phyloP scores from a whole-genome alignment of 2,888 invertebrate species.

The Caenorhabditis sp. region DNA sequence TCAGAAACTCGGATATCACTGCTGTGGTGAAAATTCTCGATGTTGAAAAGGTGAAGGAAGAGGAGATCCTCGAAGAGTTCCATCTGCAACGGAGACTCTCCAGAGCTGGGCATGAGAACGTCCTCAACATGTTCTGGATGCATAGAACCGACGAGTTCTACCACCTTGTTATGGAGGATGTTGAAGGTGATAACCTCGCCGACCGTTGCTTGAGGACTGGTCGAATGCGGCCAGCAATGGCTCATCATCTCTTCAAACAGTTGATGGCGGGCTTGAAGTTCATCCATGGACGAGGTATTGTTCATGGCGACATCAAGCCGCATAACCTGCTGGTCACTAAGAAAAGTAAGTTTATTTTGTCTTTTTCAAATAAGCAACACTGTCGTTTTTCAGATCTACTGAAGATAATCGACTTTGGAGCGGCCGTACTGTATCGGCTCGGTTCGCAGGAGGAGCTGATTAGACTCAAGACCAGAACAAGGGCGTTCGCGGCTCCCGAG shows the following conservation, averaged over 20 bases:
- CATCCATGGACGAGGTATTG: neutral
- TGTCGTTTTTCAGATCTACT: neutral
- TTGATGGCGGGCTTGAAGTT: neutral
- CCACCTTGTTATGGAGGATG: neutral
- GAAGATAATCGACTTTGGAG: neutral
- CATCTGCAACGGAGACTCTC: neutral
- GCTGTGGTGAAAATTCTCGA: neutral
- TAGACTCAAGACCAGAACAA: neutral
- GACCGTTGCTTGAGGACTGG: neutral
- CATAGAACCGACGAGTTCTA: neutral
- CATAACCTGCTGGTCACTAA: neutral
- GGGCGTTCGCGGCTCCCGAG: neutral
- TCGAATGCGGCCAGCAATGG: neutral
- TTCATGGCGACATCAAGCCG: neutral
- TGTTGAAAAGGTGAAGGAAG: neutral
- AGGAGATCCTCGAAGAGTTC: neutral
- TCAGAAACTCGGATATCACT: neutral
- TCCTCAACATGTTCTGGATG: neutral
- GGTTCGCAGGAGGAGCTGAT: neutral
- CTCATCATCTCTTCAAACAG: neutral
- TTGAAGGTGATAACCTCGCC: neutral
- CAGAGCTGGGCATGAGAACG: neutral
- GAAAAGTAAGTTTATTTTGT: neutral
- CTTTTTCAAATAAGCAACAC: neutral
- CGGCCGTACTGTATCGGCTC: neutral